Evolutionary conservation across 2,113 vertebrate genomes (phyloP).

Genomic region (Pelvicachromis taeniatus): DNA sequence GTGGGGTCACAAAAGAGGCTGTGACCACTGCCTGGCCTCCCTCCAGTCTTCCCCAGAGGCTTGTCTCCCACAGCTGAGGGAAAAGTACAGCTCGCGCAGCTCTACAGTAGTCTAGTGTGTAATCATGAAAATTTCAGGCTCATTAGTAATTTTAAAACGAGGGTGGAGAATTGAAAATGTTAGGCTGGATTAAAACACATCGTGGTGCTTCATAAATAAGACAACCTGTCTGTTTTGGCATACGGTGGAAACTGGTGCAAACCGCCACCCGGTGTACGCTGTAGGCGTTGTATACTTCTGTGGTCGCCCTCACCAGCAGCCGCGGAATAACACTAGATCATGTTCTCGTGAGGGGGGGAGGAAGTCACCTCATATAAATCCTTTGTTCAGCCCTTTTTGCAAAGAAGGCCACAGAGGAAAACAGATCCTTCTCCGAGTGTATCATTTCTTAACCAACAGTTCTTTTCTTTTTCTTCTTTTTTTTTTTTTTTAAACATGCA

Average conservation of each 20-base stretch:
- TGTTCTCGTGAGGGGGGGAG: slow-evolving; percentile 50
- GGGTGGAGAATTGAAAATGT: background rate
- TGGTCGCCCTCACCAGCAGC: slow-evolving; percentile 14
- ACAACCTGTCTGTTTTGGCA: background rate
- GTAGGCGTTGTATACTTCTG: slow-evolving; percentile 8
- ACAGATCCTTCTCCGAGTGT: slow-evolving; percentile 55
- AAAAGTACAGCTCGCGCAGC: slow-evolving; percentile 13
- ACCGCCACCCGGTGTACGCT: background rate
- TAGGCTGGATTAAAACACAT: background rate
- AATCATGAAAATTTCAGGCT: background rate
- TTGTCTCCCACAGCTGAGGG: background rate
- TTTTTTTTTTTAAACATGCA: slow-evolving; percentile 19
- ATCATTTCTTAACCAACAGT: slow-evolving; percentile 62
- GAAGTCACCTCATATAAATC: slow-evolving; percentile 70
- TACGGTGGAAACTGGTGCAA: background rate
- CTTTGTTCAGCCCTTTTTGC: slow-evolving; percentile 65
- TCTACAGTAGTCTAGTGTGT: background rate
- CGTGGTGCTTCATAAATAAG: background rate
- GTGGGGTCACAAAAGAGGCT: slow-evolving; percentile 44
- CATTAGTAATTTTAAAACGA: background rate
- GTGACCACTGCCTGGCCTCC: slow-evolving; percentile 45
- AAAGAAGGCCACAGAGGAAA: slow-evolving; percentile 62
- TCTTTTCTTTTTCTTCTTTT: slow-evolving; percentile 1
- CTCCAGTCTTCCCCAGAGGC: slow-evolving; percentile 31
- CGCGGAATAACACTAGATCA: slow-evolving; percentile 66